Evolutionary conservation across 1,140 invertebrate species (phyloP), one percentile per base, ranked within the genome.

Genomic region (Sipha flava): DNA sequence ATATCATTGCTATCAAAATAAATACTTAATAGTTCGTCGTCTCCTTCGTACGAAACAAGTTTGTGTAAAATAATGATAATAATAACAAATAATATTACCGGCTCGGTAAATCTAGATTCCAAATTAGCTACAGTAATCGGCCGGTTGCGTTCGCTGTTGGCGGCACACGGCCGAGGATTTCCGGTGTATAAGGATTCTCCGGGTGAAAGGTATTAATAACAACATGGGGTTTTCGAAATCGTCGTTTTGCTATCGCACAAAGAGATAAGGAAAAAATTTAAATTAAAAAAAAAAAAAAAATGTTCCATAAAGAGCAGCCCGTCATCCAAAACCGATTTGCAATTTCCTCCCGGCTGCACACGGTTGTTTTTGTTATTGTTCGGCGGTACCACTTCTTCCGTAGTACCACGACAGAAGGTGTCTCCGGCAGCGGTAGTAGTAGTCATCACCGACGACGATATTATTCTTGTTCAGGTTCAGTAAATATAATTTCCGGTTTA

Each of bases 381-480:
- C n/a, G n/a, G 21, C 43, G 37, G n/a, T n/a, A n/a, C n/a, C 21
- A 37, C 23, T 70, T 70, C 66, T 70, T 70, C 40, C 23, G n/a
- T 18, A 23, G n/a, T n/a, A n/a, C n/a, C 37, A 29, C 66, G 66
- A 29, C 66, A 40, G 23, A 70, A 70, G 66, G 40, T 70, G 66
- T 29, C 26, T 18, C 40, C 18, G 14, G 26, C 54, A 23, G 54
- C 29, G 29, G 7, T 62, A 26, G 26, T 26, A 21, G 66, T 18
- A 14, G 66, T 10, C 40, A 2, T 10, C 34, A 29, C 29, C 57
- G 18, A 64, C 34, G 66, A 70, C 14, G 66, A 70, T 70, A 70
- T 70, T 29, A 29, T 70, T 47, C 66, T 70, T n/a, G 66, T 70
- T 70, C 66, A 43, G 40, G 66, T 70, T 70, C 66, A 70, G 66